Evolutionary conservation across 2,888 invertebrate species (phyloP), one percentile per base, ranked within the genome.

Genomic region (Protodeltote pygarga): DNA sequence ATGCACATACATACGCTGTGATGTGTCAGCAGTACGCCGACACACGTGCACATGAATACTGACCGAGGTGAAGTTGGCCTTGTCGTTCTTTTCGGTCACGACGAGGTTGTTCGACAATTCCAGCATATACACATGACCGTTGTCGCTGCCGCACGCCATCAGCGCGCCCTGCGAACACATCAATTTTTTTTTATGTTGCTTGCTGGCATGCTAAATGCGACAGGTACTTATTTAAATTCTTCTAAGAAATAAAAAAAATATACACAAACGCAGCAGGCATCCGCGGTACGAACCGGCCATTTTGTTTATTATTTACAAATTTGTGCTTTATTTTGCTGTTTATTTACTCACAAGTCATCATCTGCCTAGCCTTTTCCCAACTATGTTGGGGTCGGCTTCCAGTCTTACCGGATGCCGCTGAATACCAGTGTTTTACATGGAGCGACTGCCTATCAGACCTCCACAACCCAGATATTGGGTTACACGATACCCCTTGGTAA

Each of bases 81-180:
- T 97, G 75, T 97, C 97, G 66, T 95, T 94, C 74, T 94, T 94
- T 32, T 94, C 94, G 33, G 94, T 92, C 8, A 89, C 85, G 3
- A 93, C 92, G 47, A 97, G 87, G 58, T 94, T 94, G 48, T 94
- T 94, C 10, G 96, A 95, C 42, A 97, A 90, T 81, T 96, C 95
- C 13, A 96, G 89, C 59, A 97, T 86, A 75, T 95, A 96, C 2
- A 95, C 92, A 25, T 94, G 94, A 6, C 97, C 97, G 45, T 92
- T 92, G 47, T 93, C 89, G 63, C 95, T 95, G 0, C 96, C 97
- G 37, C 95, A 94, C 1, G 96, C 96, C 10, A 96, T 89, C 47
- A 95, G 79, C 29, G 93, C 85, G 0, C 95, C 96, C 76, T 93
- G 70, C 71, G 5, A 10, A 20, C 17, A 17, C 10, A 19, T 19